These are phyloP conservation scores for Maniola jurtina DNA, from an alignment of 1,140 invertebrate species.

Conservation along the genomic window DNA sequence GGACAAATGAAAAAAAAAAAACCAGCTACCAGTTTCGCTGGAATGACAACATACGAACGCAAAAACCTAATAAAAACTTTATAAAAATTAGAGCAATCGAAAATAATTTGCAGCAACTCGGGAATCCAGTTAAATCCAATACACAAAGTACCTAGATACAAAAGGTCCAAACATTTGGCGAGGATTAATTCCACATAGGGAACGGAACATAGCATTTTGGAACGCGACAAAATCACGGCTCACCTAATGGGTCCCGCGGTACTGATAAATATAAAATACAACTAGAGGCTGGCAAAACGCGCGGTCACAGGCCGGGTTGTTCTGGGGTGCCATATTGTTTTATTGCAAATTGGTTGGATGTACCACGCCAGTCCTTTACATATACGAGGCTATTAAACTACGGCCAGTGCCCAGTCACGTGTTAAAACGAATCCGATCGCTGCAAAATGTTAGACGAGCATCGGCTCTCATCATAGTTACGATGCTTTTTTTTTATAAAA, in stretches of 20 bases:
- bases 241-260: slow-evolving; percentile 51
- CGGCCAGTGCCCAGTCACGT: slow-evolving; percentile 69
- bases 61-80: no score
- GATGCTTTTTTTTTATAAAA: no score
- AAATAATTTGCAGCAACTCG: no score
- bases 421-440: slow-evolving; percentile 74
- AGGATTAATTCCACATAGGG: slow-evolving; percentile 48
- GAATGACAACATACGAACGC: no score
- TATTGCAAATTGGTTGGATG: slow-evolving; percentile 77
- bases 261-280: slow-evolving; percentile 63
- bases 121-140: not conserved
- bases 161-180: not conserved
- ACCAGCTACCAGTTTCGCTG: no score
- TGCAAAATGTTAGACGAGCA: slow-evolving; percentile 59
- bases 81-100: no score
- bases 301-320: slow-evolving; percentile 53
- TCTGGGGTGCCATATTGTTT: slow-evolving; percentile 71
- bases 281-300: slow-evolving; percentile 46
- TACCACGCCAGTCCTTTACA: slow-evolving; percentile 73
- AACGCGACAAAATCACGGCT: slow-evolving; percentile 57
- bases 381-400: slow-evolving; percentile 76
- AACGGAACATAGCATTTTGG: slow-evolving; percentile 41
- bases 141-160: not conserved
- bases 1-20: no score
- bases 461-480: slow-evolving; percentile 39